Base-by-base conservation (phyloP, 2,113 vertebrate genomes). In the Psammodynastes pulverulentus region DNA sequence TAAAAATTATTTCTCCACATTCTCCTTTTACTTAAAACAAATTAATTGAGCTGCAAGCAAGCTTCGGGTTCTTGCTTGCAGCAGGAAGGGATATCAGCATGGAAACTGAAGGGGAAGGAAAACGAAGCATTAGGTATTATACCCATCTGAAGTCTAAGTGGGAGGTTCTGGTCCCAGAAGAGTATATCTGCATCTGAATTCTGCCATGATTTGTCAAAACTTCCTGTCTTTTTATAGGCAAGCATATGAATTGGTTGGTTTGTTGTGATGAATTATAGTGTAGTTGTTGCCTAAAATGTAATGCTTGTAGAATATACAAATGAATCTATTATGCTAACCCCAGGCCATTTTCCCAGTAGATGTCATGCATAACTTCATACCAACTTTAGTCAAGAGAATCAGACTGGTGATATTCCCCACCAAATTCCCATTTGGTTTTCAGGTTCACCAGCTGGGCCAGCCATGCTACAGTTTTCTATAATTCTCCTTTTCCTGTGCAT, bases 311-410 rank as follows among this genome's bases (percentile, higher is more conserved):
- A 95, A 95, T 94, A 89, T 43, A 93, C 17, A 94, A 89, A 89
- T 87, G 21, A 39, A 95, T 91, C 48, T 49, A 88, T 51, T 29
- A 89, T 90, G 87, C 94, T 96, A 95, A 93, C 89, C 90, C 89
- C 62, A 87, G 91, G 91, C 94, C 93, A 88, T 92, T 94, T 94
- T 94, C 91, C 94, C 86, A 89, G 72, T 94, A 96, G 95, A 96
- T 86, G 62, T 67, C 89, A 46, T 12, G 54, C 15, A 90, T 56
- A 54, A 43, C 39, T 88, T 62, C 54, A 46, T 88, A 62, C 19
- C 62, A 62, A n/a, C 53, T 23, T 84, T 84, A n/a, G 15, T 34
- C 13, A 72, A 34, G n/a, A 72, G n/a, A 72, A 19, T 1, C 67
- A 19, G 15, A 72, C n/a, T 17, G n/a, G 15, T 17, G n/a, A 34